Evolutionary conservation across 2,797 vertebrate genomes (phyloP), one percentile per base, ranked within the genome.

Genomic region (Heliangelus exortis): DNA sequence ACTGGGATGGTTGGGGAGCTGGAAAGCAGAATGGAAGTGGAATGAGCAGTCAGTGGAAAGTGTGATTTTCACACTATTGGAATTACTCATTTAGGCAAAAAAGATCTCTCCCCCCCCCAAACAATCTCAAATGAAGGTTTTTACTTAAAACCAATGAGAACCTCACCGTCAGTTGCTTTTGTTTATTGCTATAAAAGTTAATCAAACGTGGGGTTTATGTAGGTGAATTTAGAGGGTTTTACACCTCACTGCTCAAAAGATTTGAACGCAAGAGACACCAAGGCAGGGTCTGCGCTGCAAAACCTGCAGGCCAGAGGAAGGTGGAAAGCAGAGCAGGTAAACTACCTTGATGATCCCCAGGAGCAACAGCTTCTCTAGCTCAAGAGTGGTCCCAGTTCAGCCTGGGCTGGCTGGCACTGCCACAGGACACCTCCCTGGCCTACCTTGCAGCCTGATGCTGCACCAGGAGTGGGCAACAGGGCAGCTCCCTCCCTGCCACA

Each of bases 11-110:
- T 5, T 89, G 66, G 89, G 39, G 45, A 41, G 12, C 59, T 83
- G 65, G 67, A 84, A 91, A 79, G 53, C 13, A 82, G 78, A 73
- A 69, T 65, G 48, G 77, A 86, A 78, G 26, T 62, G 81, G 50
- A 81, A 81, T 26, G 48, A 85, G 73, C 10, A 80, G 7, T 36
- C 66, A 53, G 39, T 25, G 20, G 58, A 88, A 81, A 94, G 2
- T n/a, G 19, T 50, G n/a, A 71, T 69, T 81, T 93, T 71, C 16
- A 54, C 53, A 80, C 43, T 61, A 65, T 6, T 39, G 10, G 25
- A 90, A 72, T 59, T 71, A 63, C 9, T 59, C n/a, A 69, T 61
- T 87, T 93, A 2, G 2, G 45, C 10, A 53, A 47, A 87, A 87
- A 78, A 58, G 76, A 65, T 57, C 2, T 1, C 7, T 3, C 0